phyloP scores from a whole-genome alignment of 1,140 invertebrate genomes.

The Papilio machaon region DNA sequence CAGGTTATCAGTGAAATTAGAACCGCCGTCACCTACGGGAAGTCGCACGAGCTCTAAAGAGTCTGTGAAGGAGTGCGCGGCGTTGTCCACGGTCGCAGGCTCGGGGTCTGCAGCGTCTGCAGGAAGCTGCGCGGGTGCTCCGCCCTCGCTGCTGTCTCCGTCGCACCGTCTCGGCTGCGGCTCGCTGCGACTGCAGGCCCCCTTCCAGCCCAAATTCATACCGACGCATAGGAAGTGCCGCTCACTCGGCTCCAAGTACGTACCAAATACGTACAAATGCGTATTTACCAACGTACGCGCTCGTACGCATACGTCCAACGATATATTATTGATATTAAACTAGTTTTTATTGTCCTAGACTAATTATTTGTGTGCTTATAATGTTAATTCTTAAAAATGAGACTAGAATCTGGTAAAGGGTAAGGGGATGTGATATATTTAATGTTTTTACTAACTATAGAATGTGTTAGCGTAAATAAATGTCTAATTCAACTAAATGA shows the following conservation, averaged over 20 bases:
- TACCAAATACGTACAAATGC: constrained; percentile 48
- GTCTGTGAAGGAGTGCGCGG: constrained; percentile 84
- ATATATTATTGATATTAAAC: too few relatives aligned
- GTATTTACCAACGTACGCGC: too few relatives aligned
- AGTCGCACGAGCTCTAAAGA: constrained; percentile 89
- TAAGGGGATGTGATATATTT: not conserved
- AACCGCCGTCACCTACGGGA: constrained; percentile 72
- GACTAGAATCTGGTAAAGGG: not conserved
- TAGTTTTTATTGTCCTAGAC: too few relatives aligned
- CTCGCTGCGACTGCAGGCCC: constrained; percentile 84
- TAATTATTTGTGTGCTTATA: too few relatives aligned
- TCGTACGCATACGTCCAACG: too few relatives aligned
- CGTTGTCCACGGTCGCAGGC: constrained; percentile 83
- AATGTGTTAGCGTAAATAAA: too few relatives aligned
- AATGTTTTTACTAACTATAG: not conserved
- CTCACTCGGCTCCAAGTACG: constrained; percentile 95
- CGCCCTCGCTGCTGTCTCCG: constrained; percentile 85
- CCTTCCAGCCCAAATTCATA: constrained; percentile 86
- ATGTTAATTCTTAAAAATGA: not conserved
- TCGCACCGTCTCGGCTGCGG: constrained; percentile 85
- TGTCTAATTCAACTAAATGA: not conserved
- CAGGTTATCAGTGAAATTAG: constrained; percentile 83
- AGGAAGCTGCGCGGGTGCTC: constrained; percentile 77
- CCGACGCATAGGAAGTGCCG: constrained; percentile 93
- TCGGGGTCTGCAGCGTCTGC: constrained; percentile 84